phyloP scores from a whole-genome alignment of 2,797 vertebrate species.

The Falco naumanni region DNA sequence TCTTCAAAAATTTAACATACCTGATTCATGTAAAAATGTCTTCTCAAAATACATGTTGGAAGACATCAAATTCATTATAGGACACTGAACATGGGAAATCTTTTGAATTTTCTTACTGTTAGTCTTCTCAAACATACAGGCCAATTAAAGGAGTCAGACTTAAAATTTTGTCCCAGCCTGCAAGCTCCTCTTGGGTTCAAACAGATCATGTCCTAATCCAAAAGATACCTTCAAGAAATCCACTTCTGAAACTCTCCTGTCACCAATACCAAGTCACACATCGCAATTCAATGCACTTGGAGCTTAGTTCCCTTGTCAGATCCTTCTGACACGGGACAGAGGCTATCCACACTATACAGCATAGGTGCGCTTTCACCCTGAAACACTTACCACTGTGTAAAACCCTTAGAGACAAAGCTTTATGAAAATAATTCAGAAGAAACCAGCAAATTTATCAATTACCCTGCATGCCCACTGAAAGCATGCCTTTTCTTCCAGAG shows the following conservation, averaged over 20 bases:
- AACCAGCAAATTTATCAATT: rapidly evolving
- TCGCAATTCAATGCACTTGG: rapidly evolving
- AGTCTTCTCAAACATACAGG: not conserved
- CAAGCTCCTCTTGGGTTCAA: not conserved
- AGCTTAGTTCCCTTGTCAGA: not conserved
- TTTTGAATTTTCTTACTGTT: not conserved
- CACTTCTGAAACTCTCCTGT: not conserved
- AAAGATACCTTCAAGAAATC: not conserved
- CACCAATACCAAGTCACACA: not conserved
- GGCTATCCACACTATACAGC: too few species aligned
- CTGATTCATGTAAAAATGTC: not conserved
- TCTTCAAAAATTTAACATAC: not conserved
- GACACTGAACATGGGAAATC: not conserved
- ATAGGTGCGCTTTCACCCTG: not conserved
- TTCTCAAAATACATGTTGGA: not conserved
- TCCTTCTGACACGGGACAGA: not conserved
- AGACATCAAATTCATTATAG: not conserved
- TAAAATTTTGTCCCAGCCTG: not conserved
- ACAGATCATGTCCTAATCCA: not conserved
- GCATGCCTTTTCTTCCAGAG: not conserved
- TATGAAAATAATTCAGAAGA: not conserved
- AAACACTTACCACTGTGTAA: not conserved
- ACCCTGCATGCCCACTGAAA: not conserved
- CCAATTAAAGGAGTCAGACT: not conserved
- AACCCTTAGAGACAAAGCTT: not conserved